A percentile compares a stretch with the other conserved stretches of the same genome.
phyloP scores from a whole-genome alignment of 1,140 invertebrate genomes.

The Ceratina australensis region DNA sequence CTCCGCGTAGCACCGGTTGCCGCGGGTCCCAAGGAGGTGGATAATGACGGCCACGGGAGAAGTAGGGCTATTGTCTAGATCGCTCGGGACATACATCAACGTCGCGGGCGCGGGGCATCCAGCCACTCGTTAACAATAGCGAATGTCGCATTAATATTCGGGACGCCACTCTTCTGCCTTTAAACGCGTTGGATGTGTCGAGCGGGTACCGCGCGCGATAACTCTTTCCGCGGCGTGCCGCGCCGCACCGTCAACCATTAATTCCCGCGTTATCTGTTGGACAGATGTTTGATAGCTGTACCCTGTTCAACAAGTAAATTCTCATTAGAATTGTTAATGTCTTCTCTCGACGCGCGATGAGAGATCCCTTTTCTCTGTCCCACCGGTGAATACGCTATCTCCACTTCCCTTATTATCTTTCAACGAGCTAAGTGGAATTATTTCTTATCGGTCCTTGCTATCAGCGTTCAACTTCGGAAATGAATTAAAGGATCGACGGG shows the following conservation, averaged over 20 bases:
- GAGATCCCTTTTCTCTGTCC: neutral
- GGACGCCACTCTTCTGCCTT: constrained; percentile 28
- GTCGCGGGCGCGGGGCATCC: constrained; percentile 18
- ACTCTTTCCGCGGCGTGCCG: neutral
- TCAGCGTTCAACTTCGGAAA: too few species aligned
- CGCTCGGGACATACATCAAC: constrained; percentile 29
- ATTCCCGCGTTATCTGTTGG: constrained; percentile 4
- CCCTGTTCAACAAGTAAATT: constrained; percentile 14
- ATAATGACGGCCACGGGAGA: constrained; percentile 16
- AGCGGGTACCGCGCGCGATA: neutral
- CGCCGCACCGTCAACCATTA: neutral
- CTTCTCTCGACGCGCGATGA: too few species aligned
- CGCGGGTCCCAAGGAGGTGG: constrained; percentile 7
- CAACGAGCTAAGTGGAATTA: neutral
- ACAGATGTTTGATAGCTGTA: constrained; percentile 12
- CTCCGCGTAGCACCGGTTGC: neutral
- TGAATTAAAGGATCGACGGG: too few species aligned
- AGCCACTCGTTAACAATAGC: constrained; percentile 37
- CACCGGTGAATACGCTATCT: neutral
- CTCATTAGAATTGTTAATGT: constrained; percentile 7
- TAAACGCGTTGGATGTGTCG: constrained; percentile 13
- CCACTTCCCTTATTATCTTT: neutral
- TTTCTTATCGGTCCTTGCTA: neutral
- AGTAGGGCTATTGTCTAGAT: constrained; percentile 32
- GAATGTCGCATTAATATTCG: constrained; percentile 39